These are phyloP conservation scores for Cerastis rubricosa DNA, from an alignment of 2,888 invertebrate species.

Conservation along the genomic window DNA sequence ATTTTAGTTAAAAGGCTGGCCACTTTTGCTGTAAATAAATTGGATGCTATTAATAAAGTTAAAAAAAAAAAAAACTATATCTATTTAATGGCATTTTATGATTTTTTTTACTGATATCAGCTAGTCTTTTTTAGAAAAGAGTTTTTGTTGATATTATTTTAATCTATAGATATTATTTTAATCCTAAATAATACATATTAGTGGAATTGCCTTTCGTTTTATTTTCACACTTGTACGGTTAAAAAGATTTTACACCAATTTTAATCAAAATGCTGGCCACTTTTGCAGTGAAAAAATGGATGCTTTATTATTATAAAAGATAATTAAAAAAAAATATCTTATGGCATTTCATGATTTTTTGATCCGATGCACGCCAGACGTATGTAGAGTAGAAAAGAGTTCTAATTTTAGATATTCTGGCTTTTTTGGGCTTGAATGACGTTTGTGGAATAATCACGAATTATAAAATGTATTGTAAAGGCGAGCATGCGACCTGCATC, in stretches of 20 bases:
- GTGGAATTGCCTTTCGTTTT: too few relatives aligned
- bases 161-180: too few relatives aligned
- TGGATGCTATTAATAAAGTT: neutral
- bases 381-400: too few relatives aligned
- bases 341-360: conserved; percentile 10
- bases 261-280: neutral
- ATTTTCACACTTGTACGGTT: too few relatives aligned
- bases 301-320: neutral
- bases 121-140: too few relatives aligned
- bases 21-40: neutral
- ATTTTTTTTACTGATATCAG: too few relatives aligned
- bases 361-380: neutral
- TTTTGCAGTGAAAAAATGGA: neutral
- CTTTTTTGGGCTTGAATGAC: neutral
- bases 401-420: neutral
- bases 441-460: neutral
- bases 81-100: neutral
- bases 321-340: neutral
- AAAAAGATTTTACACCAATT: too few relatives aligned
- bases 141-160: too few relatives aligned
- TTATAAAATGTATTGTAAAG: neutral
- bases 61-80: neutral
- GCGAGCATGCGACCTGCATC: neutral
- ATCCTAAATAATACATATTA: too few relatives aligned
- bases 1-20: neutral